A percentile compares a stretch with the other conserved stretches of the same genome.
Conservation (phyloP, 2,113 vertebrate genomes). For the Eonycteris spelaea region DNA sequence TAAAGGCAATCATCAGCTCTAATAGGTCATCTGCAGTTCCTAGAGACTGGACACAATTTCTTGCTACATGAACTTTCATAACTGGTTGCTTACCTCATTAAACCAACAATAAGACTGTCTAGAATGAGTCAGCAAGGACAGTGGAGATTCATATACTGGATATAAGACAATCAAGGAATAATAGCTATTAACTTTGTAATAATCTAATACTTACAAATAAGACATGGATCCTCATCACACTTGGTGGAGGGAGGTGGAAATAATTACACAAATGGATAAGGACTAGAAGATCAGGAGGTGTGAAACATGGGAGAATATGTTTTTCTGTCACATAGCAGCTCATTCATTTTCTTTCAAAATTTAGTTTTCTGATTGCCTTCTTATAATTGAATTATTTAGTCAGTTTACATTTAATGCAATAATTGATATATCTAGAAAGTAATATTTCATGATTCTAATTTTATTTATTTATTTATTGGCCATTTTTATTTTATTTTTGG, state of each 20-base stretch:
- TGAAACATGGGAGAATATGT: too few relatives aligned
- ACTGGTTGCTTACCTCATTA: background rate
- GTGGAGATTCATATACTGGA: background rate
- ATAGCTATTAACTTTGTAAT: background rate
- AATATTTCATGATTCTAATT: background rate
- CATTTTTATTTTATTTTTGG: background rate
- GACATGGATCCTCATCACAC: background rate
- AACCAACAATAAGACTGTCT: background rate
- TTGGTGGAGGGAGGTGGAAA: background rate
- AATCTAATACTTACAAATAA: background rate
- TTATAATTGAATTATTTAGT: background rate
- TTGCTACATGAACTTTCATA: background rate
- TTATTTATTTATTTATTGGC: background rate
- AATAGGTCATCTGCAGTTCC: background rate
- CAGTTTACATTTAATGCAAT: background rate
- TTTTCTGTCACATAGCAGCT: background rate
- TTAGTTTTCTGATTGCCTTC: background rate
- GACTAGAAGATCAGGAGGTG: rapidly evolving
- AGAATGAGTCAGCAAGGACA: background rate
- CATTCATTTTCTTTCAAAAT: background rate
- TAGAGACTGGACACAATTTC: background rate
- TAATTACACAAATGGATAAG: background rate
- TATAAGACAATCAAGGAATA: background rate
- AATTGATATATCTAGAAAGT: background rate
- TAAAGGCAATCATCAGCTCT: background rate